Base-by-base conservation (phyloP, 2,797 vertebrate genomes). In the Sebastes vulpes region DNA sequence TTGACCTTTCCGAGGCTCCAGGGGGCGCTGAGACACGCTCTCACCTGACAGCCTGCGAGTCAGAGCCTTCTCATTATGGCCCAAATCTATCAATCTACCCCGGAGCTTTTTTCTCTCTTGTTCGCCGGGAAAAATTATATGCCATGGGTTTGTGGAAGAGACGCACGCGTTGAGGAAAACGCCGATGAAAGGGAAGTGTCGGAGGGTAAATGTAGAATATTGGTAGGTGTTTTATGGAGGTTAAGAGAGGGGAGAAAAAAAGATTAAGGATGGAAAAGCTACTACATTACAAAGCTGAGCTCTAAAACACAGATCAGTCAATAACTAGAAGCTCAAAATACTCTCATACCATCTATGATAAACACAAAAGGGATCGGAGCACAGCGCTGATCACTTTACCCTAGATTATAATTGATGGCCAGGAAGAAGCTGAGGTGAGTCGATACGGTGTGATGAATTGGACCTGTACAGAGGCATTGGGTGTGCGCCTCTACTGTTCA, bases 1-100 rank as follows among this genome's bases (percentile, higher is more conserved):
- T 71, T 95, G 95, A 96, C 96, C 96, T 96, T 96, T 96, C 69
- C 11, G 29, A 89, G 82, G 88, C 92, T 93, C 91, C 92, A 88
- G 90, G 93, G 89, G 91, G 93, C 79, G 81, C 85, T 71, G 87
- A 92, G 88, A 92, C 88, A 76, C 76, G 78, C 88, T 73, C 88
- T 90, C 82, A 91, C 89, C 95, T 93, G 89, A 92, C 92, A 89
- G 90, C 85, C 67, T 0, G 11, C 14, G 3, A 85, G 82, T 86
- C 92, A 69, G 63, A 85, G 66, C 65, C 78, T 68, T 72, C 91
- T 93, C 92, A 92, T 94, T 92, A 92, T 76, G 84, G 66, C 77
- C 74, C 70, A 53, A 80, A 93, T 94, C 90, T 82, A 93, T 95
- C 94, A 91, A 91, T 90, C 90, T 69, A 61, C 28, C 42, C 66